A percentile compares a stretch with the other conserved stretches of the same genome.
Evolutionary conservation across 2,888 invertebrate species (phyloP).

Genomic region (Pseudococcus jackbeardsleyi): DNA sequence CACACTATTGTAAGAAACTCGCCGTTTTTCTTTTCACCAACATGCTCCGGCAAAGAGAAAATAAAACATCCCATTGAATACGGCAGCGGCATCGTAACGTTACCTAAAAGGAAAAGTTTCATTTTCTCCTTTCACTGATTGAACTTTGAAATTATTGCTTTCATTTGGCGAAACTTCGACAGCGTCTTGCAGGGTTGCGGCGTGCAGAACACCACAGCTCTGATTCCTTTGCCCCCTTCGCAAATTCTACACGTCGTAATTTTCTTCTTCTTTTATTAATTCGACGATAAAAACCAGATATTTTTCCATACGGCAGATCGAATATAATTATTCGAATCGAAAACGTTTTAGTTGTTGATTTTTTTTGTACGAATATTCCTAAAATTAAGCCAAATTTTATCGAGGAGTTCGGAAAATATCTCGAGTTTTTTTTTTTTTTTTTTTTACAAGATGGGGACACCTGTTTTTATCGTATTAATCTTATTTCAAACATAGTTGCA

Average conservation of each 20-base stretch:
- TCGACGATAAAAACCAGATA: conserved; percentile 5
- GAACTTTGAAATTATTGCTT: conserved; percentile 49
- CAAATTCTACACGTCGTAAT: conserved; percentile 22
- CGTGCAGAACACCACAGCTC: background rate
- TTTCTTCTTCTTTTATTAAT: conserved; percentile 39
- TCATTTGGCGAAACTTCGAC: conserved; percentile 10
- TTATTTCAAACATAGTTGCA: background rate
- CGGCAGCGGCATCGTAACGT: background rate
- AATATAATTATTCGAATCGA: background rate
- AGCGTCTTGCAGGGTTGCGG: background rate
- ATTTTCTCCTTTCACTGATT: conserved; percentile 41
- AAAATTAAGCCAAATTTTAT: background rate
- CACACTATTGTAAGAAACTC: conserved; percentile 20
- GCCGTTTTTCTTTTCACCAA: conserved; percentile 30
- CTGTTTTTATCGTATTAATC: background rate
- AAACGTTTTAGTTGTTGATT: background rate
- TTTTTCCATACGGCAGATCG: background rate
- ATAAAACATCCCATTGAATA: conserved; percentile 46
- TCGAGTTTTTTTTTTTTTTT: background rate
- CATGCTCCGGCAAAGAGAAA: conserved; percentile 33
- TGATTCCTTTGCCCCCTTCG: background rate
- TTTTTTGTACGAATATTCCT: no score
- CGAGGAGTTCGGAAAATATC: background rate
- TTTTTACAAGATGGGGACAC: no score
- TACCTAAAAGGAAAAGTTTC: conserved; percentile 45